Conservation (phyloP, 2,797 vertebrate genomes). For the Ambastaia sidthimunki region DNA sequence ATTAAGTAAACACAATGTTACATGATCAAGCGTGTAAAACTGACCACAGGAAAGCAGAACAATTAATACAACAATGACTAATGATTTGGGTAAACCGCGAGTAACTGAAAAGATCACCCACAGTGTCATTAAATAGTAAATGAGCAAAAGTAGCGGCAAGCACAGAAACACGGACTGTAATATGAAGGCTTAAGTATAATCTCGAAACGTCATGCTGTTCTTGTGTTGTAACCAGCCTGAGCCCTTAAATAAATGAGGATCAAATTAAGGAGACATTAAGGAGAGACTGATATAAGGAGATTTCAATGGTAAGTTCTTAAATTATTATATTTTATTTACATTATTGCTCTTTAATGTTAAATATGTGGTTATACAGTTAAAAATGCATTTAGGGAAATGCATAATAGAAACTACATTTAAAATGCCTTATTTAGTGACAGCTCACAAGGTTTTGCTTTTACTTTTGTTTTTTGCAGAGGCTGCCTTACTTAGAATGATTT, state of each 20-base stretch:
- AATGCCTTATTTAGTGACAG: background rate
- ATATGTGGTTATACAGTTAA: background rate
- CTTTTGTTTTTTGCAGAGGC: constrained; percentile 4
- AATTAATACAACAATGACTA: background rate
- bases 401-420: background rate
- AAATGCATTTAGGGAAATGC: too few species aligned
- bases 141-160: constrained; percentile 22
- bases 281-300: background rate
- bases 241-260: background rate
- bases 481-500: background rate
- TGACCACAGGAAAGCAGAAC: background rate
- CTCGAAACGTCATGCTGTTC: constrained; percentile 21
- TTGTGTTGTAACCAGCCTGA: constrained; percentile 10
- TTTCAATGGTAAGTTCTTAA: background rate
- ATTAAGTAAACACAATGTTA: background rate
- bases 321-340: background rate
- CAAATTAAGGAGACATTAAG: background rate
- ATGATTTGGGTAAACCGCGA: background rate
- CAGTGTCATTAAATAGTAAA: constrained; percentile 44
- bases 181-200: constrained; percentile 34
- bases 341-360: background rate
- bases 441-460: constrained; percentile 3
- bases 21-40: background rate
- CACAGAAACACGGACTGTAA: constrained; percentile 1
- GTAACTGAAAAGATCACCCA: constrained; percentile 12